Percentiles rank a stretch among this genome's conserved stretches.
Conservation (phyloP, 2,113 vertebrate genomes). For the Canis aureus region DNA sequence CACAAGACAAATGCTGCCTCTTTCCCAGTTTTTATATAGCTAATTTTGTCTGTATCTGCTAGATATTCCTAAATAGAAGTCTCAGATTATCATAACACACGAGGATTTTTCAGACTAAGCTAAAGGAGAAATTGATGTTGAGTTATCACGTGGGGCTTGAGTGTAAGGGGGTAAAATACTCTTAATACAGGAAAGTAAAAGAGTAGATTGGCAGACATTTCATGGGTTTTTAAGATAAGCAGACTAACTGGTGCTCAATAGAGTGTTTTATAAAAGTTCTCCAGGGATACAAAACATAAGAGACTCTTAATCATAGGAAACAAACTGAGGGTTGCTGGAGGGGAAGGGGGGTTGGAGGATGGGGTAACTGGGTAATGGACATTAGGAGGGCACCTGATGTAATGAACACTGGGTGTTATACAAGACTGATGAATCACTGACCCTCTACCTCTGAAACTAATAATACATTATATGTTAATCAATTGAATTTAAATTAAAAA, state of each 20-base stretch:
- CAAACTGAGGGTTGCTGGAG: too few relatives aligned
- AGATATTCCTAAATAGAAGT: neutral
- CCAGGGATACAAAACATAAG: neutral
- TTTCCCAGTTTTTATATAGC: neutral
- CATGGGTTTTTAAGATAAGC: neutral
- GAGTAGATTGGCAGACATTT: neutral
- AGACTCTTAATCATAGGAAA: too few relatives aligned
- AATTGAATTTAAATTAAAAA: too few relatives aligned
- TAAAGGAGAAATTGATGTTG: neutral
- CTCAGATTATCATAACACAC: neutral
- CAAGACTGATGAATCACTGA: too few relatives aligned
- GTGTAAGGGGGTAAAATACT: neutral
- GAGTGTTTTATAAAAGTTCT: neutral
- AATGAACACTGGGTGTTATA: too few relatives aligned
- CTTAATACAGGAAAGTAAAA: neutral
- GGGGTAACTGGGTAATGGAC: too few relatives aligned
- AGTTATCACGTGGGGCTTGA: neutral
- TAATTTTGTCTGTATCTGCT: neutral
- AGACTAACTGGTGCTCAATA: neutral
- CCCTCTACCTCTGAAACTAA: too few relatives aligned
- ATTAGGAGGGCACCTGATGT: too few relatives aligned
- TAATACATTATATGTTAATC: too few relatives aligned
- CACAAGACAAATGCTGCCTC: neutral
- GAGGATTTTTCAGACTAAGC: neutral
- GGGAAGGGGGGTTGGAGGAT: too few relatives aligned